Evolutionary conservation across 2,113 vertebrate species (phyloP).

Genomic region (Rhabdornis inornatus): DNA sequence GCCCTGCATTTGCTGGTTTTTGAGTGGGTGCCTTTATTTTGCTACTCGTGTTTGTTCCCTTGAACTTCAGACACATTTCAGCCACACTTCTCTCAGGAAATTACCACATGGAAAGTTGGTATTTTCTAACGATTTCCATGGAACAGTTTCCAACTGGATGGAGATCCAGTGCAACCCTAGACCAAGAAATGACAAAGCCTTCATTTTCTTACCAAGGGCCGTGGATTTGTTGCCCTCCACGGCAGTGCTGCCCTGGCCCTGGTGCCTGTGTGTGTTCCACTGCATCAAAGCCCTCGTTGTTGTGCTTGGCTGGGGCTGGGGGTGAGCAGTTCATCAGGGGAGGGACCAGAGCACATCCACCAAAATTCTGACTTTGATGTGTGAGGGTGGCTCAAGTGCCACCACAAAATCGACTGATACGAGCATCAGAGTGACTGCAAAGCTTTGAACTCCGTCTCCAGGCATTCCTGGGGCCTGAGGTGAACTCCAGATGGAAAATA

Average conservation of each 20-base stretch:
- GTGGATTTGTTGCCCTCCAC: background rate
- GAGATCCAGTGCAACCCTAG: background rate
- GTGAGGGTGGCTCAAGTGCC: background rate
- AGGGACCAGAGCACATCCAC: background rate
- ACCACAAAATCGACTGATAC: background rate
- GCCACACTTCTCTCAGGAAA: background rate
- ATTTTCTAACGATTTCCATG: background rate
- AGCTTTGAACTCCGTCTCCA: background rate
- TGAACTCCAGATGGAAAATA: background rate
- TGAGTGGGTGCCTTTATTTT: background rate
- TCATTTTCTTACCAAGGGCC: background rate
- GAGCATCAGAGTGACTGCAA: background rate
- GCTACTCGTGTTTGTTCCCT: background rate
- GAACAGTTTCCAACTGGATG: background rate
- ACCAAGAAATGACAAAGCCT: conserved; percentile 8
- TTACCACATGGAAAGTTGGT: conserved; percentile 35
- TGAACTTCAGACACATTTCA: background rate
- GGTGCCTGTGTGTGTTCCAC: background rate
- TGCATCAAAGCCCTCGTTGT: background rate
- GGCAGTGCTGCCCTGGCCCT: background rate
- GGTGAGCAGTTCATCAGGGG: conserved; percentile 23
- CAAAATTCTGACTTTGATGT: background rate
- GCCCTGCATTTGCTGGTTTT: background rate
- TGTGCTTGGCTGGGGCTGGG: conserved; percentile 1
- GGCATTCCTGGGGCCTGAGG: background rate